Base-by-base conservation (phyloP, 2,113 vertebrate species). In the Sarotherodon lohbergeri region DNA sequence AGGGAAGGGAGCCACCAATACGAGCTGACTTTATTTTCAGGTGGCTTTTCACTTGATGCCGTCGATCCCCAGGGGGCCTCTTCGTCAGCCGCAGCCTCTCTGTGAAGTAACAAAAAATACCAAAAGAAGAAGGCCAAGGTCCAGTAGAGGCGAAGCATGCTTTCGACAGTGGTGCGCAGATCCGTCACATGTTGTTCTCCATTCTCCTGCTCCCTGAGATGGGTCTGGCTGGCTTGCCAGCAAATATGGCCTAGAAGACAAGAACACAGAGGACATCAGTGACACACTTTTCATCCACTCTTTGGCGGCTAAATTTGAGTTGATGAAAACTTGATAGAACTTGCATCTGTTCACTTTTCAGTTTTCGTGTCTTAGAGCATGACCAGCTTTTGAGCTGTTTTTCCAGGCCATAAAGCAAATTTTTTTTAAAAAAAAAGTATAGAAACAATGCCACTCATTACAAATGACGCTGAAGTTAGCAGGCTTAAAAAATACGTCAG, bases 121-220 rank as follows among this genome's bases (percentile, higher is more conserved):
- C 94, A 95, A 87, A 94, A 89, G 91, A 89, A 91, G 55, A 96
- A 54, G 48, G 84, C 84, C 91, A 95, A 61, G 81, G 92, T 93
- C 88, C 73, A 71, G 82, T 83, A 90, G 90, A 94, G 93, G 82
- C 68, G 85, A 88, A 90, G 93, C 96, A 97, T 97, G 91, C 95
- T 96, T 95, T 91, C 93, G 89, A 88, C 93, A 55, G 91, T 81
- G 85, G 86, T 29, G 71, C 29, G 50, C 50, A 34, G 85, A 80
- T 52, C n/a, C 82, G 84, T 97, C 94, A 96, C 96, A 96, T 95
- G 91, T 90, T 95, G 93, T 80, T 94, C 90, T 89, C 52, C 91
- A 93, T 93, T 54, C 93, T 92, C 78, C 90, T 41, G 84, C 81
- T 90, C 90, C 91, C 92, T 57, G 56, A 85, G 92, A 91, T 79